Evolutionary conservation across 1,140 invertebrate species (phyloP).

Genomic region (Frieseomelitta varia): DNA sequence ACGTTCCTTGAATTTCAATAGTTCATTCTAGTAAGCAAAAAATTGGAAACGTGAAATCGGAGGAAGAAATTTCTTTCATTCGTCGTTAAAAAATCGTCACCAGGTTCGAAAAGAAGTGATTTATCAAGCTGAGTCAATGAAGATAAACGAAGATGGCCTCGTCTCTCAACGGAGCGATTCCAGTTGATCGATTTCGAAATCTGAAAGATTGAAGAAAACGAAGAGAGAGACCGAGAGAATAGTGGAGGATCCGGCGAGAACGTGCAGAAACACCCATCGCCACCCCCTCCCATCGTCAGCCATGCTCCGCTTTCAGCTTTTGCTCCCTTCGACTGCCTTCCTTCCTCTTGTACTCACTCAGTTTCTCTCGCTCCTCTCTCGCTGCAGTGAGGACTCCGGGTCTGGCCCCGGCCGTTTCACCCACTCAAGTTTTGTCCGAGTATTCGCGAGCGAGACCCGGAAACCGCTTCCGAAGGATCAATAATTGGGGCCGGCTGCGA

Average conservation of each 20-base stretch:
- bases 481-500: slow-evolving; percentile 69
- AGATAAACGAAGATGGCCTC: not conserved
- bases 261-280: slow-evolving; percentile 12
- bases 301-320: slow-evolving; percentile 11
- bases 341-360: not conserved
- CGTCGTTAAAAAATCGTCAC: too few relatives aligned
- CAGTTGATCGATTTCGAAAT: not conserved
- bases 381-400: slow-evolving; percentile 1
- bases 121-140: not conserved
- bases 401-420: slow-evolving; percentile 53
- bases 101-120: too few relatives aligned
- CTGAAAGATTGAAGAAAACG: not conserved
- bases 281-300: not conserved
- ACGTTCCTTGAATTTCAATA: too few relatives aligned
- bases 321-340: not conserved
- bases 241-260: not conserved
- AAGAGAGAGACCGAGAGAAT: not conserved
- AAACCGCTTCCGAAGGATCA: slow-evolving; percentile 72
- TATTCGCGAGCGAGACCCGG: slow-evolving; percentile 65
- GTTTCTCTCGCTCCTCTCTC: not conserved
- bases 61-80: too few relatives aligned
- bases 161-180: not conserved
- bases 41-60: not conserved
- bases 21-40: not conserved
- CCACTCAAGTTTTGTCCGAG: slow-evolving; percentile 65